Base-by-base conservation (phyloP, 2,113 vertebrate species). In the Sinocyclocheilus anophthalmus region DNA sequence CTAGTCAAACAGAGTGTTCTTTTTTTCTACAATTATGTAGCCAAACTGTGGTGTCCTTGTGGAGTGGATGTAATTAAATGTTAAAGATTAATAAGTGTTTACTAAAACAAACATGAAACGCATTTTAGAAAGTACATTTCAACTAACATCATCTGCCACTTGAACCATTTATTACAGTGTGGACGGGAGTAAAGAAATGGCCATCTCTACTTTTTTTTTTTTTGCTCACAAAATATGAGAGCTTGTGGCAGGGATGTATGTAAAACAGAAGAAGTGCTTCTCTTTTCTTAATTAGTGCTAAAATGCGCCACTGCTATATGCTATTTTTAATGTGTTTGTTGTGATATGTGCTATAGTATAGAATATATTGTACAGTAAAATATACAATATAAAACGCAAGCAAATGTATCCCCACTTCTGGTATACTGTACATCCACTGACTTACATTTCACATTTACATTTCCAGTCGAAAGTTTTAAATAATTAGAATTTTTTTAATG, bases 1-100 rank as follows among this genome's bases (percentile, higher is more conserved):
- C 55, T 85, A 90, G 78, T 87, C 88, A 90, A 88, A 77, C 83
- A 86, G 85, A 63, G n/a, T 67, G 42, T 89, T 87, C 3, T 63
- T 87, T 84, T 84, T 69, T 72, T 24, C 16, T 2, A 67, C 59
- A 82, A 70, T 70, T 69, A 82, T 82, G 45, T 22, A 48, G 45
- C 12, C n/a, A n/a, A 5, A 16, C 16, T 69, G 26, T 69, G 33
- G 33, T 42, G 59, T 69, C 3, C 16, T 33, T 37, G 24, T 33
- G 80, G 80, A 50, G 45, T 67, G 45, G 45, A 26, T 22, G 16
- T 82, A 53, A 82, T 69, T 82, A 69, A 22, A 33, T 82, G 80
- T 69, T 70, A 81, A 69, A 81, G 10, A 82, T 70, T 70, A 53
- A 82, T 53, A 69, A 5, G 45, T 22, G n/a, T 67, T 48, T 67